Evolutionary conservation across 2,797 vertebrate genomes (phyloP), one percentile per base, ranked within the genome.

Genomic region (Helarctos malayanus): DNA sequence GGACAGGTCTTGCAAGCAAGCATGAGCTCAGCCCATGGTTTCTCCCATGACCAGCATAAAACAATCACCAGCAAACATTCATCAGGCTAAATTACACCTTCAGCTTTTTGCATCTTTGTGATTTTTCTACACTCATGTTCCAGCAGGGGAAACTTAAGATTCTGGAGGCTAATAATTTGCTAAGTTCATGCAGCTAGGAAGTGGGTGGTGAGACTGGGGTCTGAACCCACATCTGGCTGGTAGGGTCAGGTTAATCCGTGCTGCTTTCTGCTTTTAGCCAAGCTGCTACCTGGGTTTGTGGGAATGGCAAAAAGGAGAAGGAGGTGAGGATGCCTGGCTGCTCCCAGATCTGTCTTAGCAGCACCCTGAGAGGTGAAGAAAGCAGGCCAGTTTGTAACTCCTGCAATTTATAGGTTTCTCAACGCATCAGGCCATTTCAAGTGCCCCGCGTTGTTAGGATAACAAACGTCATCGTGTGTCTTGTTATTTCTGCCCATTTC

Each of bases 311-410:
- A 45, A 35, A 23, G 14, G 38, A 49, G 29, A 25, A 32, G 41
- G 38, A 9, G 76, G 47, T 8, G 7, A 6, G 54, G 56, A 41
- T 0, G 4, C 15, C 13, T 1, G 21, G 4, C 18, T 16, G 21
- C 6, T 1, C 54, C 11, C 38, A 11, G 38, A 0, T 6, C 65
- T 16, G 7, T 7, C 54, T 35, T 1, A 9, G 47, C 41, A 13
- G 57, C 41, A 1, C 0, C 78, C 49, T 16, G 4, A 2, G 9
- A 35, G 63, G 0, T 2, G 56, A 16, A 27, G 0, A 8, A 0
- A 32, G 61, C 41, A 10, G 7, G 52, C n/a, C 16, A 3, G 0
- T 7, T 11, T 25, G 32, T 9, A 1, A 2, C 54, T 75, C 61
- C 61, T 15, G 49, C 32, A 5, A 4, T 27, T 5, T 10, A 2